phyloP scores from a whole-genome alignment of 2,113 vertebrate species.

The Rostratula benghalensis region DNA sequence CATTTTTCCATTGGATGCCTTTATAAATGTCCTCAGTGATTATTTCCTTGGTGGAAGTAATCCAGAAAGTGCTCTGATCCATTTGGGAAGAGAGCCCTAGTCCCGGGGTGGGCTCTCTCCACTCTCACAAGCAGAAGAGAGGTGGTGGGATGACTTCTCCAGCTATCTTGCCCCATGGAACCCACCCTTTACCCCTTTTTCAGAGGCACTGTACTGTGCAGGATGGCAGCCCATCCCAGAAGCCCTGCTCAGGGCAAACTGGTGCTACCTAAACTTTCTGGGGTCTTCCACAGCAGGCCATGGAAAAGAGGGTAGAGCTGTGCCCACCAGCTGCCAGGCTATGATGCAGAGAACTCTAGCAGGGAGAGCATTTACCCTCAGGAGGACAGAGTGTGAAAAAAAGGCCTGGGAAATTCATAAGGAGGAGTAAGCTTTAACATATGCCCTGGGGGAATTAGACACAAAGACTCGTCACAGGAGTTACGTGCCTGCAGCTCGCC shows the following conservation, averaged over 20 bases:
- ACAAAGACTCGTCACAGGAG: background rate
- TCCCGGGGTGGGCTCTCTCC: background rate
- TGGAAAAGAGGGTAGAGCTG: background rate
- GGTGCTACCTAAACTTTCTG: background rate
- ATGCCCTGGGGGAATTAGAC: background rate
- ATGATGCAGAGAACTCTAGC: background rate
- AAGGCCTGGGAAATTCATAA: background rate
- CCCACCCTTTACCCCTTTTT: background rate
- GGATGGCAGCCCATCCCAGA: background rate
- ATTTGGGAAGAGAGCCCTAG: background rate
- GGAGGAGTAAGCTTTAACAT: background rate
- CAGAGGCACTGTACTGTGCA: background rate
- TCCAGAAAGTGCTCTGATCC: background rate
- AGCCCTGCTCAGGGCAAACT: background rate
- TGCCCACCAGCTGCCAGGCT: background rate
- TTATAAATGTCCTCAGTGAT: background rate
- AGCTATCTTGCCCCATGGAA: accelerated
- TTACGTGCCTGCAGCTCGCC: background rate
- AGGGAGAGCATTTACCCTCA: background rate
- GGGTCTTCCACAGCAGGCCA: background rate
- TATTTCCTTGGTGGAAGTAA: background rate
- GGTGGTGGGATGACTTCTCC: background rate
- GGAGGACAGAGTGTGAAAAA: background rate
- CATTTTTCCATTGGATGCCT: background rate
- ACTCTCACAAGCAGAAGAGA: background rate